Percentiles rank a stretch among this genome's conserved stretches.
phyloP scores from a whole-genome alignment of 2,113 vertebrate genomes.

The Chunga burmeisteri region DNA sequence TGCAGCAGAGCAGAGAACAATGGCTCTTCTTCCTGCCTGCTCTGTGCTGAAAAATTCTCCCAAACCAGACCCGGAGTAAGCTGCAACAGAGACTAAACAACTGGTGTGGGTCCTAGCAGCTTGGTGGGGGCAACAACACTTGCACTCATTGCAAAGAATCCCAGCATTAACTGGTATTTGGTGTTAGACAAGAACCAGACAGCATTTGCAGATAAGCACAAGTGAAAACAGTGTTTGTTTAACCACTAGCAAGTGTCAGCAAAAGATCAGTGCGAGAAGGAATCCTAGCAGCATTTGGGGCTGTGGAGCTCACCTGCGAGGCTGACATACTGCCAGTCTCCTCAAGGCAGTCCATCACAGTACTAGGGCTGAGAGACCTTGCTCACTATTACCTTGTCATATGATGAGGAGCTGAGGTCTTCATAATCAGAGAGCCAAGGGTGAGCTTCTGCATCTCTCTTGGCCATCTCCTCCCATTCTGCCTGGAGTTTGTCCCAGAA shows the following conservation, averaged over 20 bases:
- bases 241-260: not conserved
- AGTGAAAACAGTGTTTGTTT: not conserved
- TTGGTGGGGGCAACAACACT: not conserved
- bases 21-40: not conserved
- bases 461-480: conserved; percentile 98
- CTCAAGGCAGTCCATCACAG: not conserved
- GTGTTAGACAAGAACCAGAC: not conserved
- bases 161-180: not conserved
- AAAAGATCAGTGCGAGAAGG: not conserved
- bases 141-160: not conserved
- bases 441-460: conserved; percentile 93
- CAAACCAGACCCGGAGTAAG: not conserved
- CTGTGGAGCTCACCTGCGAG: not conserved
- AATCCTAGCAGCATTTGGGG: not conserved
- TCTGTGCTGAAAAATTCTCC: not conserved
- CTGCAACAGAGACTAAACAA: not conserved
- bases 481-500: conserved; percentile 99
- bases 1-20: not conserved
- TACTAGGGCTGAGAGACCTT: not conserved
- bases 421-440: conserved; percentile 98
- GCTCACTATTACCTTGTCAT: conserved; percentile 86
- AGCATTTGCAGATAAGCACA: not conserved
- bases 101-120: not conserved
- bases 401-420: conserved; percentile 86
- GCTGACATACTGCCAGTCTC: not conserved